Conservation (phyloP, 2,113 vertebrate genomes). For the Mugil cephalus region DNA sequence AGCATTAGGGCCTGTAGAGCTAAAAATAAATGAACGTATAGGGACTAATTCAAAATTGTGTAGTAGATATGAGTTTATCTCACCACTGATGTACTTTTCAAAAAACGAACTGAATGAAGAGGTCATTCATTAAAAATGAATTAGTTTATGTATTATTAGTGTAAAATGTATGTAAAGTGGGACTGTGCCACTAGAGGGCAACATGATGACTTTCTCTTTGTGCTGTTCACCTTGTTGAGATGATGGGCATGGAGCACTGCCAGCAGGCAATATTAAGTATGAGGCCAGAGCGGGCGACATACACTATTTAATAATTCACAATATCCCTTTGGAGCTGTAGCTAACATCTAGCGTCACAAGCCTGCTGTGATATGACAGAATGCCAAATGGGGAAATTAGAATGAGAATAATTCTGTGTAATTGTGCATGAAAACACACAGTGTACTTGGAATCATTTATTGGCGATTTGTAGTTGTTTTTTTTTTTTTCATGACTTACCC, state of each 20-base stretch:
- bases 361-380: slow-evolving; percentile 17
- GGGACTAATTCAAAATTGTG: not conserved
- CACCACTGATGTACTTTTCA: not conserved
- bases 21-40: no score
- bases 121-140: not conserved
- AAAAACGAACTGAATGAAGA: not conserved
- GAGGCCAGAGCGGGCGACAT: slow-evolving; percentile 8
- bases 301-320: slow-evolving; percentile 39
- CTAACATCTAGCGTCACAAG: slow-evolving; percentile 12
- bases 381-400: not conserved
- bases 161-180: not conserved
- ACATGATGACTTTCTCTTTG: slow-evolving; percentile 6
- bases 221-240: slow-evolving; percentile 11
- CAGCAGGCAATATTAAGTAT: slow-evolving; percentile 17
- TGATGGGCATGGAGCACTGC: slow-evolving; percentile 15
- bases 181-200: slow-evolving; percentile 55
- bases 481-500: slow-evolving; percentile 5
- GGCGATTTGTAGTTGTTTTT: not conserved
- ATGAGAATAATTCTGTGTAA: slow-evolving; percentile 10
- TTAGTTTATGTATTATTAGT: not conserved
- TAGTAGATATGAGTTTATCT: not conserved
- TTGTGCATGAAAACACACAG: slow-evolving; percentile 9
- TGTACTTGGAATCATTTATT: slow-evolving; percentile 24
- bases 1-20: no score
- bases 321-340: slow-evolving; percentile 9